A percentile compares a stretch with the other conserved stretches of the same genome.
Conservation (phyloP, 2,797 vertebrate genomes). For the Semaprochilodus insignis region DNA sequence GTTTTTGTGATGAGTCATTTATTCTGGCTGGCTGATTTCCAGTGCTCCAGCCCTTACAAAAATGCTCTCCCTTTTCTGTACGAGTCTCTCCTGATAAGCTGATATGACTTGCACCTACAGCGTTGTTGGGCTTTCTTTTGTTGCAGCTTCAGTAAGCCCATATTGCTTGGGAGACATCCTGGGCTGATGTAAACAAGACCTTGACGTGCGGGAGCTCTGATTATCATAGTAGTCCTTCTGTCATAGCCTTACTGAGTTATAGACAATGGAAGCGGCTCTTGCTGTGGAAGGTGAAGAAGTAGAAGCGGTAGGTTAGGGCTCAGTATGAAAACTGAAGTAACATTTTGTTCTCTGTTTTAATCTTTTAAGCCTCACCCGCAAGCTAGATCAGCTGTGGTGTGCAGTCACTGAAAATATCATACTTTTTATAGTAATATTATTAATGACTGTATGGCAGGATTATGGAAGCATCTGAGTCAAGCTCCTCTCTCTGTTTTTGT, state of each 20-base stretch:
- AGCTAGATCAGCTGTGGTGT: conserved; percentile 7
- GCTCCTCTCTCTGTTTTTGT: neutral
- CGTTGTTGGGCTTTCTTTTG: neutral
- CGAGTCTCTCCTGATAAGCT: neutral
- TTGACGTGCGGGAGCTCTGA: neutral
- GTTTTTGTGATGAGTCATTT: conserved; percentile 13
- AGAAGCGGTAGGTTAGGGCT: neutral
- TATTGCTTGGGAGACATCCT: neutral
- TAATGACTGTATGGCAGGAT: conserved; percentile 18
- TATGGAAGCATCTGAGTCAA: neutral
- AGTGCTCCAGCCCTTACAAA: neutral
- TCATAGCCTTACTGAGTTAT: neutral
- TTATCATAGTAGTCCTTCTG: neutral
- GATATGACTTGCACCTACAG: neutral
- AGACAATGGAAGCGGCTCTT: neutral
- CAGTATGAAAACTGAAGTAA: neutral
- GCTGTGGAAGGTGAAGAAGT: neutral
- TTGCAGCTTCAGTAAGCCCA: neutral
- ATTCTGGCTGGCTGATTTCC: conserved; percentile 3
- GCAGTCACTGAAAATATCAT: conserved; percentile 25
- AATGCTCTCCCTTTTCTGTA: neutral
- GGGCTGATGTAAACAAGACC: neutral
- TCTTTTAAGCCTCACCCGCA: conserved; percentile 23
- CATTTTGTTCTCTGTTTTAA: conserved; percentile 27
- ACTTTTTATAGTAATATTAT: conserved; percentile 33